A percentile compares a stretch with the other conserved stretches of the same genome.
Evolutionary conservation across 2,797 vertebrate genomes (phyloP).

Genomic region (Anabacerthia variegaticeps): DNA sequence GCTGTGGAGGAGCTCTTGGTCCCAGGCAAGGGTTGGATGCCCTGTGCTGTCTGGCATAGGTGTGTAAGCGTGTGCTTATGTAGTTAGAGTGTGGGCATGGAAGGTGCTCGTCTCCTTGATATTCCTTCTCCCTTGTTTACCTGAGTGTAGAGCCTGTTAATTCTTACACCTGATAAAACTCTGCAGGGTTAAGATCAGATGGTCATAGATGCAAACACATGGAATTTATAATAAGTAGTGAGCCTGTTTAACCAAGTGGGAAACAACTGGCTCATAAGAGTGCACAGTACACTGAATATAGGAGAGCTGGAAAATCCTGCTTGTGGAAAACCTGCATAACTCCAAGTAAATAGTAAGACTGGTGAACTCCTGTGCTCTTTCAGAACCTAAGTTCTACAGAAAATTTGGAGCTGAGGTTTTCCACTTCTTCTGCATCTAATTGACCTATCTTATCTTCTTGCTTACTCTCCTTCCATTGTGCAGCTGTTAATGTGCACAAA

Average conservation of each 20-base stretch:
- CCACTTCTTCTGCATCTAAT: neutral
- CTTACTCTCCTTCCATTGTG: neutral
- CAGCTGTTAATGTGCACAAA: conserved; percentile 35
- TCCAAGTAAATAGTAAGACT: neutral
- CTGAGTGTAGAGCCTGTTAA: neutral
- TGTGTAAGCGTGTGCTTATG: too few species aligned
- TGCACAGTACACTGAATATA: neutral
- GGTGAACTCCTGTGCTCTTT: neutral
- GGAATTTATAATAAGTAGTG: neutral
- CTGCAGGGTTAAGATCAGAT: neutral
- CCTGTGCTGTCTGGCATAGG: neutral
- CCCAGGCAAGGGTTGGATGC: neutral
- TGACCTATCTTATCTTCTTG: conserved; percentile 26
- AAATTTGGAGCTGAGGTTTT: neutral
- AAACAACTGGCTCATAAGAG: neutral
- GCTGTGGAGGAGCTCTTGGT: neutral
- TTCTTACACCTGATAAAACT: neutral
- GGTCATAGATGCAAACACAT: neutral
- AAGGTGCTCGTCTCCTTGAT: neutral
- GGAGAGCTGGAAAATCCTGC: neutral
- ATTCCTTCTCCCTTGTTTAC: neutral
- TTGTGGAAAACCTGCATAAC: neutral
- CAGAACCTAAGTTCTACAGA: neutral
- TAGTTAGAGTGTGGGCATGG: neutral
- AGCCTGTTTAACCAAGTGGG: neutral